Evolutionary conservation across 2,888 invertebrate species (phyloP), one percentile per base, ranked within the genome.

Genomic region (Hypselothyrea guttata): DNA sequence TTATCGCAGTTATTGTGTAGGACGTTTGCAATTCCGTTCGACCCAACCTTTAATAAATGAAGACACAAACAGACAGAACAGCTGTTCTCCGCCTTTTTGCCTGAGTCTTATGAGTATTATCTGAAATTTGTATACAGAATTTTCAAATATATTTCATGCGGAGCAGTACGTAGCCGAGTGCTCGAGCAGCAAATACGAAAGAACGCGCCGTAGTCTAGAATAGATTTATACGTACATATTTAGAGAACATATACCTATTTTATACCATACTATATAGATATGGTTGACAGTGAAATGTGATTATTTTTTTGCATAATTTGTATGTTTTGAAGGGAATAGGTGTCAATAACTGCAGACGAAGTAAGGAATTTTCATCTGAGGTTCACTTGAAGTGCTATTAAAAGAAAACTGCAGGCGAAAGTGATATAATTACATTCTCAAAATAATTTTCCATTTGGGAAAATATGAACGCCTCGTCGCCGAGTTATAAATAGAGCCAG

Each of bases 381-480:
- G 31, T 31, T 22, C 33, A 12, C 18, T 4, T 41, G 28, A 28
- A 37, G n/a, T 16, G 28, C 9, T 61, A 30, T 34, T 44, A 54
- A 42, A 56, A 44, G 46, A 60, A 47, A 56, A 70, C 38, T 69
- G 70, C 70, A 70, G 30, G 28, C 42, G 28, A 62, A 79, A 58
- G 71, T 84, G 77, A 77, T 79, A 77, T 77, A 77, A 77, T 77
- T 77, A 63, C 58, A 64, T 37, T 18, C 41, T n/a, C 12, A 57
- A 59, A 54, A 42, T 16, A 53, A 40, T 49, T 70, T 60, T 60
- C 45, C 54, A 66, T 60, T 55, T 38, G 65, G 30, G 54, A 49
- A 68, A 72, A 70, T 58, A 77, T 81, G 56, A 71, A 55, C 41
- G 46, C 30, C 12, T 52, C 9, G 33, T 22, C 48, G 34, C 34